These are phyloP conservation scores for Ataeniobius toweri DNA, from an alignment of 2,797 vertebrate species.

Conservation along the genomic window DNA sequence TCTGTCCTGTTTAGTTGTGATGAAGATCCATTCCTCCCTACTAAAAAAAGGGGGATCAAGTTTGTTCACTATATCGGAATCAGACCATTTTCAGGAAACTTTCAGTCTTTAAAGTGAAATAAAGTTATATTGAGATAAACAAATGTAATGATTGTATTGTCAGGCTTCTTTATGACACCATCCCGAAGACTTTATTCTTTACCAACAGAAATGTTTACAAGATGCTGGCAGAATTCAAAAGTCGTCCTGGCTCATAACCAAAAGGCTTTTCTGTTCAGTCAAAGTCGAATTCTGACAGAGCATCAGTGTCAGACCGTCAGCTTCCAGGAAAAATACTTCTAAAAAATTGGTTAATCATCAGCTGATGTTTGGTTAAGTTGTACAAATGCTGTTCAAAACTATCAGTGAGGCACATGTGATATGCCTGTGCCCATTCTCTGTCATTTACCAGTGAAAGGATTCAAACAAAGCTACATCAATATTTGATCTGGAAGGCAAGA, in stretches of 20 bases:
- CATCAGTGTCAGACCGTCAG: constrained; percentile 25
- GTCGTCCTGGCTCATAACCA: constrained; percentile 39
- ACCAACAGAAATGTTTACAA: constrained; percentile 5
- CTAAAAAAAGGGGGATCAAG: not conserved
- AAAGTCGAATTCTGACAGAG: constrained; percentile 46
- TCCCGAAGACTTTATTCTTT: constrained; percentile 2
- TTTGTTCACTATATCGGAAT: not conserved
- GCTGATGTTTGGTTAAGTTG: constrained; percentile 23
- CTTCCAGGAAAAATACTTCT: constrained; percentile 53
- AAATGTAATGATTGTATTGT: constrained; percentile 3
- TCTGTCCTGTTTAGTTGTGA: not conserved
- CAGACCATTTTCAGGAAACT: not conserved
- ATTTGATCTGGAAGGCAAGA: constrained; percentile 24
- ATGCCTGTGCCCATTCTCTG: not conserved
- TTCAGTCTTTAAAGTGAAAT: not conserved
- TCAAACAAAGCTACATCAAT: constrained; percentile 30
- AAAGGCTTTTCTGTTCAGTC: constrained; percentile 43
- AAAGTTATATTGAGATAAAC: not conserved
- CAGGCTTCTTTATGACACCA: not conserved
- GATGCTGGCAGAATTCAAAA: constrained; percentile 39
- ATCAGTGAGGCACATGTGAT: constrained; percentile 7
- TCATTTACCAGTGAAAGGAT: constrained; percentile 25
- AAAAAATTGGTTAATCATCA: constrained; percentile 57
- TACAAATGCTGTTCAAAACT: constrained; percentile 5
- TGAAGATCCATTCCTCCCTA: not conserved